A percentile compares a stretch with the other conserved stretches of the same genome.
Evolutionary conservation across 2,113 vertebrate species (phyloP).

Genomic region (Cebus imitator): DNA sequence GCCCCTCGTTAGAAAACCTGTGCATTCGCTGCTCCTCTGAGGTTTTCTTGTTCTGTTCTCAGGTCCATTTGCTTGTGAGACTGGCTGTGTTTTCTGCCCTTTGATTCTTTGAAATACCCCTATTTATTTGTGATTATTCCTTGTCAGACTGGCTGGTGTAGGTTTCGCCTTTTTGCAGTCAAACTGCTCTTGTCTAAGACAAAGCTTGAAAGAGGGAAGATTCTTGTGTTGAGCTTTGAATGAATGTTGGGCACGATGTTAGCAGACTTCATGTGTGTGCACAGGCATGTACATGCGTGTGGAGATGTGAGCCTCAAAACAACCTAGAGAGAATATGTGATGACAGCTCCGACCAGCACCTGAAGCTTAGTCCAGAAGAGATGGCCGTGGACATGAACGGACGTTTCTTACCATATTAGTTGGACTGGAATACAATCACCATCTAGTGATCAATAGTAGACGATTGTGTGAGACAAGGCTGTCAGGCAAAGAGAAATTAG

Average conservation of each 20-base stretch:
- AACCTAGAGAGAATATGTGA: neutral
- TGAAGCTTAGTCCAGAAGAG: neutral
- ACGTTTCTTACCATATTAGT: neutral
- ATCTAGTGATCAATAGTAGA: neutral
- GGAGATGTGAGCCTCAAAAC: neutral
- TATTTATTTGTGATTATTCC: neutral
- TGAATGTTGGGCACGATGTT: fast-evolving
- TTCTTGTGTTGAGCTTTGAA: neutral
- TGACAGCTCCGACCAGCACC: neutral
- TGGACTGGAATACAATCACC: neutral
- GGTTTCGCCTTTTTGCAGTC: neutral
- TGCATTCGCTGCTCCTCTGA: neutral
- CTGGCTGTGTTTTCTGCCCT: neutral
- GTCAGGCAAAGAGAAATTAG: neutral
- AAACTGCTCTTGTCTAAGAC: neutral
- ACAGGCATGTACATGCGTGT: neutral
- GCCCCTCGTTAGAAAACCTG: fast-evolving
- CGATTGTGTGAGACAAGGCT: neutral
- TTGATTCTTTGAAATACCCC: neutral
- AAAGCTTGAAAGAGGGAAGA: neutral
- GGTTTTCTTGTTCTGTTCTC: too few relatives aligned
- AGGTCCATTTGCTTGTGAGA: too few relatives aligned
- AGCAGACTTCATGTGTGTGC: too few relatives aligned
- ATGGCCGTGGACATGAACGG: neutral
- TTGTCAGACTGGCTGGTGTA: neutral